Conservation (phyloP, 2,797 vertebrate species). For the Chrysocyon brachyurus region DNA sequence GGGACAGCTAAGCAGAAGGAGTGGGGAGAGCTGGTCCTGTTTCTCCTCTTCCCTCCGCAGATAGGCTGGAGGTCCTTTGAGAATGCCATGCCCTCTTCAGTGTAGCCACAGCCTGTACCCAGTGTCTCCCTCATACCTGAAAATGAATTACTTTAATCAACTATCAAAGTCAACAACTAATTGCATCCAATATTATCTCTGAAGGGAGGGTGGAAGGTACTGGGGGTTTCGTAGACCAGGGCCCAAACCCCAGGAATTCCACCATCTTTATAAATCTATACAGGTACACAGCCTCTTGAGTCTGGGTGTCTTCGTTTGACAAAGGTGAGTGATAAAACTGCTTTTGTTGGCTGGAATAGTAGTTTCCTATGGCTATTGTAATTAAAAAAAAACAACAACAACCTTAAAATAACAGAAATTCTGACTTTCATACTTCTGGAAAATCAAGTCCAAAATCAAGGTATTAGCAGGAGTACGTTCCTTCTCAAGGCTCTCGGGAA, state of each 20-base stretch:
- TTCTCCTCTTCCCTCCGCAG: background rate
- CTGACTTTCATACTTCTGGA: background rate
- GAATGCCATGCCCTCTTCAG: background rate
- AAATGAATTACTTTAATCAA: background rate
- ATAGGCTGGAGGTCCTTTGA: background rate
- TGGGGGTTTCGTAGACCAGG: background rate
- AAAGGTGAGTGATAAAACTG: background rate
- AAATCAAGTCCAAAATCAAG: background rate
- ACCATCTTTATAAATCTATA: background rate
- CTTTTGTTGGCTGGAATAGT: background rate
- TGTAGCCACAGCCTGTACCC: background rate
- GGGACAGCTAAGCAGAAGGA: background rate
- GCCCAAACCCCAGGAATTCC: background rate
- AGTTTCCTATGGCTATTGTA: background rate
- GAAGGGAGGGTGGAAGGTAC: background rate
- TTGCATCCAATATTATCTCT: background rate
- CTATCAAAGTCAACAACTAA: background rate
- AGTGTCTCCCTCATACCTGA: background rate
- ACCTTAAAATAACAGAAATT: background rate
- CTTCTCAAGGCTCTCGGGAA: background rate
- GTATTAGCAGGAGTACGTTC: accelerated
- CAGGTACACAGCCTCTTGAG: background rate
- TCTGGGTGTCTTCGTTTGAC: background rate
- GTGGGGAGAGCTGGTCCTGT: background rate
- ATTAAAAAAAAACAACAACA: too few species aligned